Conservation (phyloP, 2,888 invertebrate genomes). For the Rhagium mordax region DNA sequence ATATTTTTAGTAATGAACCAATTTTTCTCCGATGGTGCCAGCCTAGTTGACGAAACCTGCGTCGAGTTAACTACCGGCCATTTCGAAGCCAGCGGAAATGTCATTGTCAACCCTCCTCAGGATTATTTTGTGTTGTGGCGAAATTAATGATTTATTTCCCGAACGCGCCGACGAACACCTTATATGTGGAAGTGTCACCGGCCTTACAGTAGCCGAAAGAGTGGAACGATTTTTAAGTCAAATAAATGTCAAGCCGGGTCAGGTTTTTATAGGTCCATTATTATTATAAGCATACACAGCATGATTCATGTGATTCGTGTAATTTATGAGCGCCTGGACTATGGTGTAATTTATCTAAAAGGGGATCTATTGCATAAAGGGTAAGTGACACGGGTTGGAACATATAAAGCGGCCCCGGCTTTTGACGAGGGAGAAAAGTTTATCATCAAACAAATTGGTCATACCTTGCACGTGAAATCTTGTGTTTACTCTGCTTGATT, state of each 20-base stretch:
- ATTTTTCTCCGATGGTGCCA: too few relatives aligned
- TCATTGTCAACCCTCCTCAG: too few relatives aligned
- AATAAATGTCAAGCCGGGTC: slow-evolving; percentile 36
- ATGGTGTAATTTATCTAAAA: slow-evolving; percentile 47
- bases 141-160: too few relatives aligned
- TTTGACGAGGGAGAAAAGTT: slow-evolving; percentile 47
- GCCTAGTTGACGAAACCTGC: too few relatives aligned
- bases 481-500: slow-evolving; percentile 18
- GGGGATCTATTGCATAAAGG: slow-evolving; percentile 52
- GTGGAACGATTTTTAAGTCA: slow-evolving; percentile 14
- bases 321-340: slow-evolving; percentile 47
- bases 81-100: too few relatives aligned
- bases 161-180: background rate
- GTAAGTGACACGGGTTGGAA: slow-evolving; percentile 49
- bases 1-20: too few relatives aligned
- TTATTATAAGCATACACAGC: slow-evolving; percentile 45
- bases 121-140: too few relatives aligned
- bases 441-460: slow-evolving; percentile 44
- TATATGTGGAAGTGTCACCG: too few relatives aligned
- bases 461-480: slow-evolving; percentile 29
- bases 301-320: slow-evolving; percentile 46
- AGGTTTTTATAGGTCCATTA: slow-evolving; percentile 39
- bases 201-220: background rate
- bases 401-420: slow-evolving; percentile 42
- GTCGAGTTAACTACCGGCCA: too few relatives aligned